These are phyloP conservation scores for Leucophenga varia DNA, from an alignment of 1,140 invertebrate species.

Conservation along the genomic window DNA sequence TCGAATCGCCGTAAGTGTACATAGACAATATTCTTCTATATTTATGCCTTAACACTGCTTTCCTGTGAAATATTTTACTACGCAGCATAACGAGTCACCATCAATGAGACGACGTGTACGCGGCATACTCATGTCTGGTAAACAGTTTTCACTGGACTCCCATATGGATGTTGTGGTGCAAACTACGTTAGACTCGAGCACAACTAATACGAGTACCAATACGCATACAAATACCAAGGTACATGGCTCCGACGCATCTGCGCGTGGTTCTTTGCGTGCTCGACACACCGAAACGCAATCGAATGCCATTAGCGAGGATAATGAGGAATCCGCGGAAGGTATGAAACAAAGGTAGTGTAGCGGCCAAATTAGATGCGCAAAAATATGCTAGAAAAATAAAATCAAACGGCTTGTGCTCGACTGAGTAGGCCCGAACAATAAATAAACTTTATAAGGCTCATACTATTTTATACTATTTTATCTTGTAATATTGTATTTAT, in stretches of 20 bases:
- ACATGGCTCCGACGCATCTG: constrained; percentile 12
- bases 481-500: not conserved
- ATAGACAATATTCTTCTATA: not conserved
- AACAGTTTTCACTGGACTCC: constrained; percentile 87
- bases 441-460: not conserved
- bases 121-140: constrained; percentile 85
- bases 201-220: constrained; percentile 12
- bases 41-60: not conserved
- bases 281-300: not conserved
- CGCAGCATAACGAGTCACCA: constrained; percentile 55
- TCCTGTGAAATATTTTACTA: not conserved
- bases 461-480: not conserved
- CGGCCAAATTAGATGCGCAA: constrained; percentile 18
- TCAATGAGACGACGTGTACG: constrained; percentile 80
- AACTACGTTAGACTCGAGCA: constrained; percentile 34
- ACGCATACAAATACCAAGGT: not conserved
- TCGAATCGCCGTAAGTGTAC: constrained; percentile 43
- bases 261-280: not conserved
- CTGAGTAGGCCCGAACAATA: no score
- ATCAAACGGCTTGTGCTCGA: no score
- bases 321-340: constrained; percentile 53
- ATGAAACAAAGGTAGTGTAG: constrained; percentile 56
- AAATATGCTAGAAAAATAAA: constrained; percentile 8
- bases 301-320: constrained; percentile 45
- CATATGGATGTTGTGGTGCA: constrained; percentile 80